A percentile compares a stretch with the other conserved stretches of the same genome.
Evolutionary conservation across 2,888 invertebrate genomes (phyloP).

Genomic region (Pterostichus niger): DNA sequence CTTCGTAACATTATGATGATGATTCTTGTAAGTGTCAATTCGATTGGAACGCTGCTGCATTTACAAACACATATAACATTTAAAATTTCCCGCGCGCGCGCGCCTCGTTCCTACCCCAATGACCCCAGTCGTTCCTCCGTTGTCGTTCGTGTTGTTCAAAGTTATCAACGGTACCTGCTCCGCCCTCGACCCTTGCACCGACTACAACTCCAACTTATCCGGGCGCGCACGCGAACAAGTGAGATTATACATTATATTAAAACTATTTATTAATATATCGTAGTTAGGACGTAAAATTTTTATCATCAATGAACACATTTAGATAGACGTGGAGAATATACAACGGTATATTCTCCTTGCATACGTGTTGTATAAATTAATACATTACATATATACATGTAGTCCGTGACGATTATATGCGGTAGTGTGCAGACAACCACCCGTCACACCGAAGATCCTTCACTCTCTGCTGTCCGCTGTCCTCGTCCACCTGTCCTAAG

Average conservation of each 20-base stretch:
- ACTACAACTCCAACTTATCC: conserved; percentile 34
- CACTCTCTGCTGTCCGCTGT: not conserved
- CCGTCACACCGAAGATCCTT: conserved; percentile 26
- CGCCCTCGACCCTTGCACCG: conserved; percentile 23
- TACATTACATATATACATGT: conserved; percentile 65
- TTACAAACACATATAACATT: conserved; percentile 65
- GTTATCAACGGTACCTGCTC: not conserved
- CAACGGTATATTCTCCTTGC: conserved; percentile 60
- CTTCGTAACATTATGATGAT: conserved; percentile 64
- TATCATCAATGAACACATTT: conserved; percentile 67
- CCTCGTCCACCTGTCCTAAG: conserved; percentile 28
- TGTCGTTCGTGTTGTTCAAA: not conserved
- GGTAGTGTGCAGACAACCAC: conserved; percentile 60
- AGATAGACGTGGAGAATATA: conserved; percentile 62
- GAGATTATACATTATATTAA: conserved; percentile 67
- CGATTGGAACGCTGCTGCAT: conserved; percentile 66
- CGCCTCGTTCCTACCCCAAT: conserved; percentile 51
- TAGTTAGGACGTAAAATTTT: conserved; percentile 67
- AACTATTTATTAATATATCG: conserved; percentile 66
- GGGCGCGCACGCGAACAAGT: conserved; percentile 66
- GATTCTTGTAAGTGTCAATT: conserved; percentile 67
- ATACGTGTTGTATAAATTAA: conserved; percentile 66
- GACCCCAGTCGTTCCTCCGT: conserved; percentile 18
- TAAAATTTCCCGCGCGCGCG: conserved; percentile 61
- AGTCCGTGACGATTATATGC: conserved; percentile 66